These are phyloP conservation scores for Hippocampus zosterae DNA, from an alignment of 2,113 vertebrate genomes.

Conservation along the genomic window DNA sequence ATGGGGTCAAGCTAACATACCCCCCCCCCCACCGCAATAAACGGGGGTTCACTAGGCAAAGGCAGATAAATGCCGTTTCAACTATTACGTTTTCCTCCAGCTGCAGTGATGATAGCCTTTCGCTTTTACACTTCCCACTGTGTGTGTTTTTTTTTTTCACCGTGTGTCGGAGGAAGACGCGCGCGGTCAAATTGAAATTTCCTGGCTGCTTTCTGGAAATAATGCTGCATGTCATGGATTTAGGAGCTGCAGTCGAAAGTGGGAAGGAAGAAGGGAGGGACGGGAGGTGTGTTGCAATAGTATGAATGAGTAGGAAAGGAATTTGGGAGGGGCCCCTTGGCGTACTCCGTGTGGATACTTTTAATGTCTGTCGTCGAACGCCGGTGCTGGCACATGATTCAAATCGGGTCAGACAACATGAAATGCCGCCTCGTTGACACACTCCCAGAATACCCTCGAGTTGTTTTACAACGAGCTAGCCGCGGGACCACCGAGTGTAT, in stretches of 20 bases:
- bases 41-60: background rate
- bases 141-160: background rate
- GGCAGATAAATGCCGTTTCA: background rate
- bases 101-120: conserved; percentile 28
- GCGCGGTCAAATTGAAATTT: conserved; percentile 47
- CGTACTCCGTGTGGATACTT: conserved; percentile 32
- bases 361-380: conserved; percentile 33
- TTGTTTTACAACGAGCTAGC: conserved; percentile 39
- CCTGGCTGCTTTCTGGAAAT: conserved; percentile 47
- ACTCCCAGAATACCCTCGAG: conserved; percentile 53
- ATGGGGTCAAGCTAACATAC: background rate
- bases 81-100: background rate
- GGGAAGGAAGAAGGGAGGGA: conserved; percentile 8
- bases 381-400: conserved; percentile 21
- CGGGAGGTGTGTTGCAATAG: conserved; percentile 10
- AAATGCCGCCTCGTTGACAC: conserved; percentile 40
- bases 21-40: background rate
- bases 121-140: conserved; percentile 17
- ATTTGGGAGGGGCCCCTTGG: conserved; percentile 31
- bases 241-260: conserved; percentile 18
- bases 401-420: conserved; percentile 40
- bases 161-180: conserved; percentile 30
- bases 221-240: conserved; percentile 31
- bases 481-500: conserved; percentile 33
- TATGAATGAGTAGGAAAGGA: conserved; percentile 51